Base-by-base conservation (phyloP, 2,888 invertebrate genomes). In the Dasysyrphus tricinctus region DNA sequence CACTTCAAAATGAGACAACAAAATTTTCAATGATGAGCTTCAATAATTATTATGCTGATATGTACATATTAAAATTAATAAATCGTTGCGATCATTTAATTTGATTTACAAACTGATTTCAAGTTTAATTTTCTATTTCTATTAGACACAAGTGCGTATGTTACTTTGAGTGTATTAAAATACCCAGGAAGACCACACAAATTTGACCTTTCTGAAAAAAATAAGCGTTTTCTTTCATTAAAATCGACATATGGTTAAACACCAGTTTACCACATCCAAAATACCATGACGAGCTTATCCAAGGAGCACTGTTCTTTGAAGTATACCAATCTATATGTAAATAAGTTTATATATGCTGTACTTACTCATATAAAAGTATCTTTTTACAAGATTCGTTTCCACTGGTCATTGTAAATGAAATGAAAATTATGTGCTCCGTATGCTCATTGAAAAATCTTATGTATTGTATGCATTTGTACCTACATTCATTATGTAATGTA, bases 251-350 rank as follows among this genome's bases (percentile, higher is more conserved):
- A 49, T 76, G 63, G 77, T 54, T 39, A 19, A 16, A 54, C 37
- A 39, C 34, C 34, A 54, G n/a, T 32, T 34, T 54, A 51, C 56
- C 32, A 65, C 42, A 86, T 51, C 54, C 69, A 70, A 82, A 78
- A 78, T 42, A 77, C 81, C 85, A 78, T 86, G 85, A 86, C 85
- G 85, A 65, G 77, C 73, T 70, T 73, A 77, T 54, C 85, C 85
- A 78, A 77, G 77, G 85, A 77, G 77, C 80, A 72, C 73, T 74
- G 59, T 69, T 85, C 67, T 47, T 61, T 77, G 59, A 49, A 77
- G 73, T 85, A 73, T 19, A 49, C 49, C 8, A 16, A 12, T 11
- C 16, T 29, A 29, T 44, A n/a, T 29, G 14, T 24, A 44, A 24
- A 37, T 72, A 19, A 44, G 12, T 42, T 34, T 61, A 63, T n/a